These are phyloP conservation scores for Pterostichus madidus DNA, from an alignment of 2,888 invertebrate species.

Conservation along the genomic window DNA sequence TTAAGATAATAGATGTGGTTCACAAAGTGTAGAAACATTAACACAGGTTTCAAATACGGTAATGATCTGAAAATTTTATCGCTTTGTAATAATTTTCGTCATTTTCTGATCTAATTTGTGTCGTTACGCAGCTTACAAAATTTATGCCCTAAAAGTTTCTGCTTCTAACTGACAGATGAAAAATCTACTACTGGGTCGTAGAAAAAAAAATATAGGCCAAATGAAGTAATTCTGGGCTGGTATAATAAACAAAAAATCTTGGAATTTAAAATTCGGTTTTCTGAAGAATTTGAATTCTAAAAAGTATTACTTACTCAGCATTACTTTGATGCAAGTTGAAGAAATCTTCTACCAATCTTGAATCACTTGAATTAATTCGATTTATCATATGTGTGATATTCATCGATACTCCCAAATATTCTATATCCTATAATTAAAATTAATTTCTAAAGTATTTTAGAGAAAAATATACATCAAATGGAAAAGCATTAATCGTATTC, in stretches of 20 bases:
- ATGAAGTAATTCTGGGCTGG: too few species aligned
- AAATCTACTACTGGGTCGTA: too few species aligned
- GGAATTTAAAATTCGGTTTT: not conserved
- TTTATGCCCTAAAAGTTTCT: too few species aligned
- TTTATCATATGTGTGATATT: not conserved
- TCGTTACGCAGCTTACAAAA: too few species aligned
- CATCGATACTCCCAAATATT: not conserved
- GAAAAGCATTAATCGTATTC: too few species aligned
- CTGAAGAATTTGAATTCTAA: not conserved
- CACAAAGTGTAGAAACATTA: not conserved
- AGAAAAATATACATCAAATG: too few species aligned
- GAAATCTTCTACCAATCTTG: not conserved
- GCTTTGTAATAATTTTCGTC: too few species aligned
- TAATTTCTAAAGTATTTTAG: too few species aligned
- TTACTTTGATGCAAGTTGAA: not conserved
- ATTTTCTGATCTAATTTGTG: too few species aligned
- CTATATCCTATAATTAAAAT: not conserved
- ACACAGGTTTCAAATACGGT: not conserved
- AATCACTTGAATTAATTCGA: not conserved
- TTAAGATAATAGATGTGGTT: not conserved
- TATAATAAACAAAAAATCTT: too few species aligned
- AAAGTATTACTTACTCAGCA: not conserved
- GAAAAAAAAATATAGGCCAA: too few species aligned
- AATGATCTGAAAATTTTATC: constrained; percentile 3
- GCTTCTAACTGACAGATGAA: too few species aligned